Conservation (phyloP, 1,140 invertebrate genomes). For the Lanistes nyassanus region DNA sequence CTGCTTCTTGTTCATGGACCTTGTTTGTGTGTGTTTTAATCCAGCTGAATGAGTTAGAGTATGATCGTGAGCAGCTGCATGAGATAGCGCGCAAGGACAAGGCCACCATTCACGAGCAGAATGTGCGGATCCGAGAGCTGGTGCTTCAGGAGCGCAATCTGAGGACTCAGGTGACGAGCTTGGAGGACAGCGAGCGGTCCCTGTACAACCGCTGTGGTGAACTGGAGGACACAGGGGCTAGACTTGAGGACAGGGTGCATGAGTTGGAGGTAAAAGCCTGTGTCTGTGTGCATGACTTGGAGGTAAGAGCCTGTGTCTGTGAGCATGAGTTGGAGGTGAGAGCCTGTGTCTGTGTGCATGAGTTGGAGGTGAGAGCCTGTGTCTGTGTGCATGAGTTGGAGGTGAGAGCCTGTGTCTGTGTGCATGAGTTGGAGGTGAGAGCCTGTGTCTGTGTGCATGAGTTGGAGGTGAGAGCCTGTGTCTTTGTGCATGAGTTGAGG, state of each 20-base stretch:
- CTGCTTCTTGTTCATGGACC: no score
- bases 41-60: constrained; percentile 59
- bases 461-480: no score
- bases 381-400: no score
- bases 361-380: background rate
- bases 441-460: no score
- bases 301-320: background rate
- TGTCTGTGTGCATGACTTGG: background rate
- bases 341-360: no score
- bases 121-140: constrained; percentile 54
- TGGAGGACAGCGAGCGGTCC: constrained; percentile 49
- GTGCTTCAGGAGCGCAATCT: constrained; percentile 55
- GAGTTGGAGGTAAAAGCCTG: constrained; percentile 26
- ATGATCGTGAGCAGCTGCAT: constrained; percentile 61
- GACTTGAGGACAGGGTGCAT: constrained; percentile 53
- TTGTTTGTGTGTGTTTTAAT: no score
- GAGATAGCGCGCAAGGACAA: constrained; percentile 62
- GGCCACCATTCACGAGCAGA: constrained; percentile 60
- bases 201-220: constrained; percentile 45
- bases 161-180: constrained; percentile 52
- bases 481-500: no score
- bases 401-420: no score
- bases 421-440: no score
- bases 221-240: constrained; percentile 46
- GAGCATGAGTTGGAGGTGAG: background rate